phyloP scores from a whole-genome alignment of 1,140 invertebrate genomes.

The Hetaerina americana region DNA sequence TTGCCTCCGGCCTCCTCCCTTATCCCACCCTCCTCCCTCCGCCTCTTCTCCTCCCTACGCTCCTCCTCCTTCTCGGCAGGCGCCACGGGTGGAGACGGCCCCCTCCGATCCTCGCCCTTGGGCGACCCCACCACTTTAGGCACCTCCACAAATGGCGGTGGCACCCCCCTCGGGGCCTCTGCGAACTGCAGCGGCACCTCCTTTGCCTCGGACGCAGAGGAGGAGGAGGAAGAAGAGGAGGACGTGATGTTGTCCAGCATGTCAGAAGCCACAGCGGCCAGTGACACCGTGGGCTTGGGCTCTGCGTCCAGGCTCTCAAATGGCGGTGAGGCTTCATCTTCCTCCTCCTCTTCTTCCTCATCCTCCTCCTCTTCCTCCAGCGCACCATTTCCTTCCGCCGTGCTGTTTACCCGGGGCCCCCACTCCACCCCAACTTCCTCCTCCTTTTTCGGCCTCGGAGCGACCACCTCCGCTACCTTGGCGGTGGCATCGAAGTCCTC shows the following conservation, averaged over 20 bases:
- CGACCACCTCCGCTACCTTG: slow-evolving; percentile 16
- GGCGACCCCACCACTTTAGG: too few species aligned
- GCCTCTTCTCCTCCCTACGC: background rate
- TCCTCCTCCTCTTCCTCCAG: slow-evolving; percentile 37
- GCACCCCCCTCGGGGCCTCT: too few species aligned
- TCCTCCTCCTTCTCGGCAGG: too few species aligned
- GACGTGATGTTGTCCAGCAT: slow-evolving; percentile 1
- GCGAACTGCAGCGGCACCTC: background rate
- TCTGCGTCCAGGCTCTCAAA: slow-evolving; percentile 33
- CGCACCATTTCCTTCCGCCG: slow-evolving; percentile 20
- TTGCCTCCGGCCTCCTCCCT: background rate
- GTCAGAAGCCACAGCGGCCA: too few species aligned
- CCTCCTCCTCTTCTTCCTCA: slow-evolving; percentile 38
- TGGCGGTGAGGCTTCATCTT: slow-evolving; percentile 41
- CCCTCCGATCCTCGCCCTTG: too few species aligned
- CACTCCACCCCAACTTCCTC: slow-evolving; percentile 21
- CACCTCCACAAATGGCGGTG: too few species aligned
- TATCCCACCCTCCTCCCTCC: background rate
- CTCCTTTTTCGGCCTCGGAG: slow-evolving; percentile 30
- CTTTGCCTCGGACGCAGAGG: background rate
- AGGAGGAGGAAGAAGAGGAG: background rate
- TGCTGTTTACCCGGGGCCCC: slow-evolving; percentile 20
- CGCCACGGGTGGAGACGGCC: too few species aligned
- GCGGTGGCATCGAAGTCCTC: slow-evolving; percentile 15
- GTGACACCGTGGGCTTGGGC: background rate